Conservation (phyloP, 1,140 invertebrate species). For the Chlorops oryzae region DNA sequence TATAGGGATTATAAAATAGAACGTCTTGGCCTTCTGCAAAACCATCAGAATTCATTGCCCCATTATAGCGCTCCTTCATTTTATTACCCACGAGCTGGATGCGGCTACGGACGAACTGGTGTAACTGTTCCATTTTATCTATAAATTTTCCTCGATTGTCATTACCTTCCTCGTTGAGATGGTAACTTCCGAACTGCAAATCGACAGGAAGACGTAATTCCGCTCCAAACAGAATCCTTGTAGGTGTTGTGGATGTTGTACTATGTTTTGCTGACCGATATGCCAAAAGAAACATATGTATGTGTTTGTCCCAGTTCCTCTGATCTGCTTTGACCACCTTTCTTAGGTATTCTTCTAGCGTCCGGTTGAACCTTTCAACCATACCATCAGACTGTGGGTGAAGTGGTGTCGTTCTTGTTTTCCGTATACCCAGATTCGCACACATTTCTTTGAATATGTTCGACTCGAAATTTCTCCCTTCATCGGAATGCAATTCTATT, state of each 20-base stretch:
- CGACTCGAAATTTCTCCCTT: slow-evolving; percentile 35
- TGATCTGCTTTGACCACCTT: no score
- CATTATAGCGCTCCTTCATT: neutral
- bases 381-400: slow-evolving; percentile 43
- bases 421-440: slow-evolving; percentile 25
- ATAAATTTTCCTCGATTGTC: neutral
- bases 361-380: slow-evolving; percentile 37
- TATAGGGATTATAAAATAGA: neutral
- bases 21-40: neutral
- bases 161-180: no score
- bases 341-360: no score
- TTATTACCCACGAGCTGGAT: neutral
- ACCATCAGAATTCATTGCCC: neutral
- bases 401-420: slow-evolving; percentile 34
- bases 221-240: neutral
- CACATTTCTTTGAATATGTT: slow-evolving; percentile 23
- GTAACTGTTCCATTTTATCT: neutral
- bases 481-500: slow-evolving; percentile 36
- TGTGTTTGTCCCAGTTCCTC: neutral
- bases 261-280: neutral
- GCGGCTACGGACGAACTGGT: neutral
- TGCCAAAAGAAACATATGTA: neutral
- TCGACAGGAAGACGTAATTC: slow-evolving; percentile 2
- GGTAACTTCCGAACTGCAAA: neutral
- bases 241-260: neutral